Conservation (phyloP, 2,113 vertebrate genomes). For the Vimba vimba region DNA sequence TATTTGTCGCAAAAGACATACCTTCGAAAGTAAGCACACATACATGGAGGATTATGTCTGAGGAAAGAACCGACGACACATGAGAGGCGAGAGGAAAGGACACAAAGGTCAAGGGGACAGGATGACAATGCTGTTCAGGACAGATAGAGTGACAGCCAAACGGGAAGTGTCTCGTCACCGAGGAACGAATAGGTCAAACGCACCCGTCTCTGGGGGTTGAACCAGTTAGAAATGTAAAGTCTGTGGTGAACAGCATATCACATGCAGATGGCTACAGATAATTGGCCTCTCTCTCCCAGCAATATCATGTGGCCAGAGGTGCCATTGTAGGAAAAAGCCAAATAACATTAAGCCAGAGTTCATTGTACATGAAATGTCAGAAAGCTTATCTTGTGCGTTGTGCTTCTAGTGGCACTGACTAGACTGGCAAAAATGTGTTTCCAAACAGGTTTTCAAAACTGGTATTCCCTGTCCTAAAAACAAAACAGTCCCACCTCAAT, state of each 20-base stretch:
- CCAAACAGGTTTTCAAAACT: background rate
- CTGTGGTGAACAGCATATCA: constrained; percentile 41
- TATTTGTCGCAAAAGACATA: constrained; percentile 62
- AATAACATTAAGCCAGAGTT: constrained; percentile 64
- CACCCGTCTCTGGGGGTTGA: constrained; percentile 18
- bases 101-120: constrained; percentile 71
- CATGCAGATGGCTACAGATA: constrained; percentile 48
- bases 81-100: constrained; percentile 70
- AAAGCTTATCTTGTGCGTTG: background rate
- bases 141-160: constrained; percentile 62
- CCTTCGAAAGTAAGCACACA: constrained; percentile 68
- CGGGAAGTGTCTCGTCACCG: constrained; percentile 63
- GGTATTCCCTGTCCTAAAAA: background rate
- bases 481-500: background rate
- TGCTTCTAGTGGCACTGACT: background rate
- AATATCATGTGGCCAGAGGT: constrained; percentile 71
- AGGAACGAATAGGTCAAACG: constrained; percentile 72
- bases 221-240: constrained; percentile 22
- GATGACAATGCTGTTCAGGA: constrained; percentile 67
- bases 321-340: constrained; percentile 69
- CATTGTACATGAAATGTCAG: constrained; percentile 35
- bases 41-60: constrained; percentile 71
- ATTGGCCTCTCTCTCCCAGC: constrained; percentile 75
- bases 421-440: background rate
- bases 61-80: constrained; percentile 66